Evolutionary conservation across 2,888 invertebrate species (phyloP), one percentile per base, ranked within the genome.

Genomic region (Harpalus rufipes): DNA sequence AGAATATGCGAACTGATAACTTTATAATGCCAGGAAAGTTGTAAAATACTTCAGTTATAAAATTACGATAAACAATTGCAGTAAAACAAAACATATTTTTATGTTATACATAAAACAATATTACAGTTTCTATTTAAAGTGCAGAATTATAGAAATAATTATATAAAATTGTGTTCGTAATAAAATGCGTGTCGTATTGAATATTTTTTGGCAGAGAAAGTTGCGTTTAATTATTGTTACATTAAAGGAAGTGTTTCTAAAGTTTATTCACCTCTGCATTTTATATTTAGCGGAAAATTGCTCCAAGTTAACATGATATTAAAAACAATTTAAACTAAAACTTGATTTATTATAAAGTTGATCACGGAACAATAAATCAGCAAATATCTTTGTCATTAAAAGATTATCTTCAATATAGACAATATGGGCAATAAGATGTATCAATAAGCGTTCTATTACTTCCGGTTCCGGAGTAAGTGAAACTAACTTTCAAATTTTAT

Each of bases 141-240:
- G 32, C 59, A 59, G 16, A 16, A 59, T 7, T 25, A n/a, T 18
- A 74, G 7, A 74, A 74, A 74, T 44, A 74, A 44, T 74, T 74
- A 74, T 44, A 44, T 44, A 74, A 74, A 74, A 44, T 18, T n/a
- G 18, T 51, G 4, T 51, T 51, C 10, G 8, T 41, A 18, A 16
- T 44, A 74, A 74, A 74, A 44, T 44, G 72, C 72, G 72, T 74
- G 72, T 68, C 72, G 14, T 44, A 74, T 74, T 44, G 72, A 74
- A 74, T 18, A 74, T 16, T 44, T 74, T 74, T 74, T 68, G 41
- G 7, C 41, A 74, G 72, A 44, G 72, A 74, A 74, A 74, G 72
- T 74, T 44, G 12, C 14, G 12, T 74, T 72, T 74, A 74, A 74
- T 74, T 74, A 44, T 74, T 74, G 18, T 74, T 74, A 74, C 72